phyloP scores from a whole-genome alignment of 2,888 invertebrate species.

The Vandiemenella viatica region DNA sequence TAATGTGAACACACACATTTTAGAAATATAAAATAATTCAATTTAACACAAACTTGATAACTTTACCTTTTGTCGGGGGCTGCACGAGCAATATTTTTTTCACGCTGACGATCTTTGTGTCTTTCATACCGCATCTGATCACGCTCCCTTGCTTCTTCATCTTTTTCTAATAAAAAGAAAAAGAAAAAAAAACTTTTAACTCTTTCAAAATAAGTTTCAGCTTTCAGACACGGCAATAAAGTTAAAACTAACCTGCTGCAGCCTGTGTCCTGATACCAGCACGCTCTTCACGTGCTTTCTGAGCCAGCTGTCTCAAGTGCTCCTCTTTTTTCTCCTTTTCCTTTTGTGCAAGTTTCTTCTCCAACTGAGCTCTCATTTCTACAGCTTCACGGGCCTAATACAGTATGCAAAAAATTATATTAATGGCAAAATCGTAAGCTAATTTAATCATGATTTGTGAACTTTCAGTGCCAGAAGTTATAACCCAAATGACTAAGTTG shows the following conservation, averaged over 20 bases:
- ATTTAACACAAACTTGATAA: not conserved
- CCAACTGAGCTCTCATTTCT: constrained; percentile 87
- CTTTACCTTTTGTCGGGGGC: constrained; percentile 76
- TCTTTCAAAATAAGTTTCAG: no score
- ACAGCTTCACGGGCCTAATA: constrained; percentile 83
- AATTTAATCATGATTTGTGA: no score
- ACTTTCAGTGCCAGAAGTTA: no score
- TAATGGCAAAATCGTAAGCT: no score
- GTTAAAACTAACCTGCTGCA: constrained; percentile 24
- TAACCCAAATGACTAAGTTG: no score
- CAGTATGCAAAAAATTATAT: no score
- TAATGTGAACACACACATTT: no score
- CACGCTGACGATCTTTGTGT: constrained; percentile 80
- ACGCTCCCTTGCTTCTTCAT: constrained; percentile 63
- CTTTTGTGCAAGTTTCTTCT: constrained; percentile 90
- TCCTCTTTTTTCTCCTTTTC: constrained; percentile 98
- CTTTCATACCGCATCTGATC: constrained; percentile 78
- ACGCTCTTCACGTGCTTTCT: constrained; percentile 87
- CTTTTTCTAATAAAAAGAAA: constrained; percentile 29
- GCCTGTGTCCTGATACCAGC: constrained; percentile 54
- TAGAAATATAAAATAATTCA: no score
- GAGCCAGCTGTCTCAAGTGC: constrained; percentile 79
- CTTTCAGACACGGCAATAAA: no score
- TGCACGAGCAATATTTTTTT: constrained; percentile 81
- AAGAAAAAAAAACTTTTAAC: no score